These are phyloP conservation scores for Rhineura floridana DNA, from an alignment of 2,113 vertebrate species.

Conservation along the genomic window DNA sequence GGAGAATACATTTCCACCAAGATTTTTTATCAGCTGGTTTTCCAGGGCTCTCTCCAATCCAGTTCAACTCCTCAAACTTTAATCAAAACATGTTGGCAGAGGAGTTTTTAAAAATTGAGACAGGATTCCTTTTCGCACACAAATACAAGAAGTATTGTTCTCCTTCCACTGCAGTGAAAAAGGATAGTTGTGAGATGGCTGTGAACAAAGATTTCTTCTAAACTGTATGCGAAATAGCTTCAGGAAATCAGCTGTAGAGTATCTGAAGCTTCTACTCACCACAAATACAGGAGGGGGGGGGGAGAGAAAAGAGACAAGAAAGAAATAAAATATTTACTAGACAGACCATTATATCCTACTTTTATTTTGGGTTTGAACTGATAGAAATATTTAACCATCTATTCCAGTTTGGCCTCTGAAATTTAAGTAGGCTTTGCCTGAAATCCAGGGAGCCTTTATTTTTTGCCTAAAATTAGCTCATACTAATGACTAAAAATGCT, in stretches of 20 bases:
- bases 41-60: slow-evolving; percentile 5
- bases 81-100: not conserved
- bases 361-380: not conserved
- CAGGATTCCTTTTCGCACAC: not conserved
- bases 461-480: not conserved
- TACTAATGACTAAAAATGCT: not conserved
- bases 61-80: slow-evolving; percentile 4
- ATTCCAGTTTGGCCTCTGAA: not conserved
- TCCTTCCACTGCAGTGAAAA: slow-evolving; percentile 7
- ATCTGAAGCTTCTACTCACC: not conserved
- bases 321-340: not conserved
- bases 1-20: slow-evolving; percentile 43
- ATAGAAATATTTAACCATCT: not conserved
- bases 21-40: slow-evolving; percentile 8
- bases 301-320: not conserved
- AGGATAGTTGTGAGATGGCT: not conserved
- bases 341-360: not conserved
- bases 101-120: not conserved
- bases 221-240: not conserved
- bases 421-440: slow-evolving; percentile 42
- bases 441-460: not conserved
- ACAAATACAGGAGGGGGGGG: not conserved
- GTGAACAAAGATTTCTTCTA: slow-evolving; percentile 21
- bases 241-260: not conserved
- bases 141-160: slow-evolving; percentile 9